Base-by-base conservation (phyloP, 2,797 vertebrate genomes). In the Pterois miles region DNA sequence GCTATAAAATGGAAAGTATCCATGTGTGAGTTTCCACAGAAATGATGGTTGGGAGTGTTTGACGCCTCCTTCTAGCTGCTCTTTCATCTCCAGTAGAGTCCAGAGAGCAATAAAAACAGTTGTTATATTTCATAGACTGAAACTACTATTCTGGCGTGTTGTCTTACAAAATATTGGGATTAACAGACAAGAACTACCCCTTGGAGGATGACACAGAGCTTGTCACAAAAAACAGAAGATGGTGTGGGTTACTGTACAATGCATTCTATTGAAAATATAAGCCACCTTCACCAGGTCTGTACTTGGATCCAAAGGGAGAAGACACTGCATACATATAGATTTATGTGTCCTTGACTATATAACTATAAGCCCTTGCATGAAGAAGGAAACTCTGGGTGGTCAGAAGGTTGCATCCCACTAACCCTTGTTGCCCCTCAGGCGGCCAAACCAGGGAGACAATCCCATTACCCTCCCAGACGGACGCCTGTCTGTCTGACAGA, bases 351-450 rank as follows among this genome's bases (percentile, higher is more conserved):
- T 90, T 85, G 84, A 93, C 88, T n/a, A n/a, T n/a, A n/a, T n/a
- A 91, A 89, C 48, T 85, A 77, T 56, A 73, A 85, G 82, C 69
- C 76, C 80, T 77, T 23, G 64, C 65, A 40, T 22, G 60, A 78
- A 92, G 85, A 88, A 78, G 81, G 66, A 85, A 71, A 73, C 65
- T 65, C 54, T 54, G 82, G 82, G 87, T 89, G 90, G 92, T 92
- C 94, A 94, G 92, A 91, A 95, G 96, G 95, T 93, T 72, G 83
- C 67, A 87, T 91, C 90, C 63, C 80, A 90, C 93, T 96, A 95
- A 93, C 92, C 90, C 84, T 64, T 80, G 67, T 74, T 84, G 82
- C 76, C 80, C 85, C 81, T 43, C 57, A 88, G 90, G 90, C 76
- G 71, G 83, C 83, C 89, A 86, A 94, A 86, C 88, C 85, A 80